These are phyloP conservation scores for Notamacropus eugenii DNA, from an alignment of 2,797 vertebrate genomes.

Conservation along the genomic window DNA sequence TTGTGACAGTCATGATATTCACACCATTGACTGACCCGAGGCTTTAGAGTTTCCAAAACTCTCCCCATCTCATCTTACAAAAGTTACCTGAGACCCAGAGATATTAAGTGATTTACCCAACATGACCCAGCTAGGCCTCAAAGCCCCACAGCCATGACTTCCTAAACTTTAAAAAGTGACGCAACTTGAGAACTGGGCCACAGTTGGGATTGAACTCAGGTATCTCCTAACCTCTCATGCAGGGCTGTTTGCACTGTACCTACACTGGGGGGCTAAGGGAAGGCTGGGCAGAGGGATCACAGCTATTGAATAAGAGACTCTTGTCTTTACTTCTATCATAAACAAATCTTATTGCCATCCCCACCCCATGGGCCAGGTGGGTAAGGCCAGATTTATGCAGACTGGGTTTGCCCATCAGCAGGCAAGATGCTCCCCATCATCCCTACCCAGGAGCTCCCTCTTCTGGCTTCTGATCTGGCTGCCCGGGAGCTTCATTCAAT, in stretches of 20 bases:
- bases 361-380: neutral
- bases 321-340: neutral
- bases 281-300: neutral
- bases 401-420: neutral
- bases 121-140: neutral
- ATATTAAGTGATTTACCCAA: neutral
- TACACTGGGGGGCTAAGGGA: neutral
- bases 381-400: neutral
- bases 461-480: neutral
- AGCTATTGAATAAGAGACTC: neutral
- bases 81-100: neutral
- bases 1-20: neutral
- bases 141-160: neutral
- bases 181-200: neutral
- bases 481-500: constrained; percentile 16
- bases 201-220: neutral
- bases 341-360: neutral
- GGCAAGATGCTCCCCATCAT: too few species aligned
- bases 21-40: neutral
- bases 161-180: neutral
- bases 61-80: neutral
- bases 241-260: neutral
- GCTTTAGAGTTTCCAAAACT: neutral
- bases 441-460: neutral
- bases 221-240: neutral